Conservation (phyloP, 2,113 vertebrate species). For the Clarias batrachus region DNA sequence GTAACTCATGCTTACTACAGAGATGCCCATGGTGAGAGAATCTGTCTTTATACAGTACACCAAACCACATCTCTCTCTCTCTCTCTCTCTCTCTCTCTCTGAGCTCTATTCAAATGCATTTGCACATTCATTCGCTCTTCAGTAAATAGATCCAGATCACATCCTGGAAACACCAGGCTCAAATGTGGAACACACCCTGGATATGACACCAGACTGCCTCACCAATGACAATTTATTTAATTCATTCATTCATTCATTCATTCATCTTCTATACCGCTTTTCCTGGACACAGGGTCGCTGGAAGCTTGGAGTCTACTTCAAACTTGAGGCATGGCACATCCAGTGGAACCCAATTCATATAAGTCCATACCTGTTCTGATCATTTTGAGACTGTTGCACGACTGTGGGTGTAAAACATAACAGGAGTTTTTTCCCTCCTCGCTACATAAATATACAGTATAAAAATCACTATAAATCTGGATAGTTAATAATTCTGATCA, state of each 20-base stretch:
- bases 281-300: too few species aligned
- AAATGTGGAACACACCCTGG: not conserved
- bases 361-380: not conserved
- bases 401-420: not conserved
- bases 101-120: not conserved
- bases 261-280: not conserved
- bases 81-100: not conserved
- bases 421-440: not conserved
- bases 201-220: not conserved
- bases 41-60: not conserved
- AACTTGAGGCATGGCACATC: too few species aligned
- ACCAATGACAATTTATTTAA: not conserved
- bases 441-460: not conserved
- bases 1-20: conserved; percentile 95
- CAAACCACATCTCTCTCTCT: not conserved
- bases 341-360: not conserved
- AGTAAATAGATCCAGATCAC: not conserved
- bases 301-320: too few species aligned
- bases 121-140: not conserved
- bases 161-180: not conserved
- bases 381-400: not conserved
- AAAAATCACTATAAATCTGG: not conserved
- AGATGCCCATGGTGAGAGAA: conserved; percentile 86
- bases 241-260: not conserved
- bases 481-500: not conserved